Base-by-base conservation (phyloP, 2,888 invertebrate genomes). In the Torymus aiolomorphi region DNA sequence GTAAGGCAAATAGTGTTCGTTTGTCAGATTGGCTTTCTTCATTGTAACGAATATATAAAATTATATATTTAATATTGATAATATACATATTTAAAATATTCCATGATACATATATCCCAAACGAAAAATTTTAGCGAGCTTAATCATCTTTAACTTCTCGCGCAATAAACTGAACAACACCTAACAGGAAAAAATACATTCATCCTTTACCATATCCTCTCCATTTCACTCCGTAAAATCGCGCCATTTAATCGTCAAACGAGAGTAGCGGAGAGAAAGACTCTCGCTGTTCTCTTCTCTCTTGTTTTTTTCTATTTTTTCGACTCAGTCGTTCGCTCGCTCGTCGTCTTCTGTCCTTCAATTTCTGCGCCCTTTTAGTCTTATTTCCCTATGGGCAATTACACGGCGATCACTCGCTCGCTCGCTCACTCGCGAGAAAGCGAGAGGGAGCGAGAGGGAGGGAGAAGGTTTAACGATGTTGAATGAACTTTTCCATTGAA, bases 401-500 rank as follows among this genome's bases (percentile, higher is more conserved):
- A 77, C 70, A 63, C 72, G 42, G 56, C 31, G 52, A 70, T 74
- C 70, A 71, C 52, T 42, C 42, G 42, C 42, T 42, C 31, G 31
- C 31, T 31, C 42, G 42, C 42, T 42, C 42, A 42, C 42, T 42
- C 42, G 8, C 42, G 20, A 62, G 2, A 31, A 20, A 62, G 63
- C 3, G 20, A n/a, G 63, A 18, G 51, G 18, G 66, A 42, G 18
- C 11, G 51, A 66, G 51, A 51, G 57, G 10, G n/a, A 57, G 57
- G 42, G 42, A 52, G 59, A 49, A 51, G 65, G 63, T 74, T 79
- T 77, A 79, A 79, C 71, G 76, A 75, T 71, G 79, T 75, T 72
- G 78, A 81, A 73, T 76, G 73, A 82, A 82, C 72, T 78, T 82
- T 82, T 82, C 82, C 82, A 80, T 76, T 73, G 75, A 80, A 76